Percentiles rank a stretch among this genome's conserved stretches.
These are phyloP conservation scores for Plectus sambesii DNA, from an alignment of 1,140 invertebrate species.

Conservation along the genomic window DNA sequence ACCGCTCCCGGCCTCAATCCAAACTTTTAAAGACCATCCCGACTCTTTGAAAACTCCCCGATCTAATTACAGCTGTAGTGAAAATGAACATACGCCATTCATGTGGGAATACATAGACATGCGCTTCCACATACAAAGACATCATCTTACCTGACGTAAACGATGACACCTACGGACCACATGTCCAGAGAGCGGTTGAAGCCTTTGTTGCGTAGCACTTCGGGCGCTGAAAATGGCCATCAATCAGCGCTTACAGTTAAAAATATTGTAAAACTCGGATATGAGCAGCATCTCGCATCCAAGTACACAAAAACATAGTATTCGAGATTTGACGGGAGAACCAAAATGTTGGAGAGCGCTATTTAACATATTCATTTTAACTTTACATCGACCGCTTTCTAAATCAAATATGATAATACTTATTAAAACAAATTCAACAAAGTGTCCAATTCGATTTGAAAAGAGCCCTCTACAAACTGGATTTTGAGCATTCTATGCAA, in stretches of 20 bases:
- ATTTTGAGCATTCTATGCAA: too few relatives aligned
- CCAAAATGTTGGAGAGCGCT: slow-evolving; percentile 9
- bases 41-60: too few relatives aligned
- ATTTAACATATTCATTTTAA: too few relatives aligned
- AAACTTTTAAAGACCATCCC: too few relatives aligned
- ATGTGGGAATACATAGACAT: slow-evolving; percentile 15
- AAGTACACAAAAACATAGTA: slow-evolving; percentile 4
- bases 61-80: too few relatives aligned
- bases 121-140: slow-evolving; percentile 8
- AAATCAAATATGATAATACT: too few relatives aligned
- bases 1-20: too few relatives aligned
- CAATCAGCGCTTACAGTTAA: slow-evolving; percentile 6
- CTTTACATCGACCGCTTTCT: too few relatives aligned
- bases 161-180: slow-evolving; percentile 98
- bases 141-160: slow-evolving; percentile 62
- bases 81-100: not conserved
- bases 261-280: slow-evolving; percentile 5
- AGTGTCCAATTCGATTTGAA: too few relatives aligned
- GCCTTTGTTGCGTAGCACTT: slow-evolving; percentile 91
- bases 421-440: too few relatives aligned
- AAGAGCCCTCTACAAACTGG: too few relatives aligned
- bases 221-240: slow-evolving; percentile 66
- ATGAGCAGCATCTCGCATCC: too few relatives aligned
- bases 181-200: slow-evolving; percentile 97
- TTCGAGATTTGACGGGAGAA: slow-evolving; percentile 4